A percentile compares a stretch with the other conserved stretches of the same genome.
Evolutionary conservation across 2,113 vertebrate genomes (phyloP).

Genomic region (Acrocephalus arundinaceus): DNA sequence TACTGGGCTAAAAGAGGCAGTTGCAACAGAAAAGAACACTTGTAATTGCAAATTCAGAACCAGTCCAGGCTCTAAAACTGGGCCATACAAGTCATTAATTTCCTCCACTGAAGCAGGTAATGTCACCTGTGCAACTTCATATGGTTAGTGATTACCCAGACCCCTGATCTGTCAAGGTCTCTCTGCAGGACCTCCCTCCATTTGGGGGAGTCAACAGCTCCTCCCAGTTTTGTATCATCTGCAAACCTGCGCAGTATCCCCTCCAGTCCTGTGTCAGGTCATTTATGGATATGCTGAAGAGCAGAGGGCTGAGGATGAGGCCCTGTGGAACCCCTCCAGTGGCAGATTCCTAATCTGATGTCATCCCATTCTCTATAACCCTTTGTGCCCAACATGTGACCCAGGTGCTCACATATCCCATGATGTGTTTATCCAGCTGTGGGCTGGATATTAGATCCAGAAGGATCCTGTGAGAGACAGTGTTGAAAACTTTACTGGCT

Average conservation of each 20-base stretch:
- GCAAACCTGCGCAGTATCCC: not conserved
- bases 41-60: not conserved
- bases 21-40: not conserved
- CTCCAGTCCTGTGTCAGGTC: not conserved
- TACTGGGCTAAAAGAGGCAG: not conserved
- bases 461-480: not conserved
- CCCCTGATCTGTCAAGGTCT: no score
- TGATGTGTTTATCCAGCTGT: not conserved
- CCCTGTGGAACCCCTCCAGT: not conserved
- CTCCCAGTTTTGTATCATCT: not conserved
- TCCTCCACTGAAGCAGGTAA: not conserved
- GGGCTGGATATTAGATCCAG: not conserved
- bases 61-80: not conserved
- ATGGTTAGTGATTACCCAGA: not conserved
- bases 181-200: not conserved
- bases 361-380: not conserved
- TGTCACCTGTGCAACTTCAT: not conserved
- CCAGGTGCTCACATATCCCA: not conserved
- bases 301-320: not conserved
- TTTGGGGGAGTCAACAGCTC: fast-evolving
- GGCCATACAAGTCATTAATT: not conserved
- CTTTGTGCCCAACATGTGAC: not conserved
- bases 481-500: not conserved
- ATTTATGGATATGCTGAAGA: not conserved
- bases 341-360: not conserved